Evolutionary conservation across 2,113 vertebrate species (phyloP).

Genomic region (Tringa solitaria): DNA sequence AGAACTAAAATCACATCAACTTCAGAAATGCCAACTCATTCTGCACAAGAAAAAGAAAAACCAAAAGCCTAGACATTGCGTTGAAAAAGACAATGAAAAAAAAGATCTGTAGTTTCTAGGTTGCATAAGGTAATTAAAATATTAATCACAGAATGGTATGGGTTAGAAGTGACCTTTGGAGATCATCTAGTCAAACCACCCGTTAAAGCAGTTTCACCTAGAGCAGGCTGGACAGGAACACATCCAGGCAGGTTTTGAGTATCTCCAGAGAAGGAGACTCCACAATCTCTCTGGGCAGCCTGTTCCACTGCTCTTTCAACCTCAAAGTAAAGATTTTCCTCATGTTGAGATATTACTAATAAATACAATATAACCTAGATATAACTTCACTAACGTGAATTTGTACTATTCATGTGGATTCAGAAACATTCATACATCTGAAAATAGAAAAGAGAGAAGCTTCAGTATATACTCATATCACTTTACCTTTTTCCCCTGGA

Average conservation of each 20-base stretch:
- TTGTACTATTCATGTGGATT: not conserved
- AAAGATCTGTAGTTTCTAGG: not conserved
- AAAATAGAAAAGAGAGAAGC: not conserved
- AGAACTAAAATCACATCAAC: not conserved
- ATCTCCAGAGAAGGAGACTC: not conserved
- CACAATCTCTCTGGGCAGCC: not conserved
- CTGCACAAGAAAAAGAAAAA: not conserved
- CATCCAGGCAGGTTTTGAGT: not conserved
- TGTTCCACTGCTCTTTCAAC: not conserved
- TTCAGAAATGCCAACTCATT: not conserved
- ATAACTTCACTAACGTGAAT: not conserved
- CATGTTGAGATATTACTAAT: not conserved
- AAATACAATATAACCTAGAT: not conserved
- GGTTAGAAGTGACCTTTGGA: not conserved
- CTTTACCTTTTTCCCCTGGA: not conserved
- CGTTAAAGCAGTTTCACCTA: not conserved
- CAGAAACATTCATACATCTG: not conserved
- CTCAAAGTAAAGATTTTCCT: not conserved
- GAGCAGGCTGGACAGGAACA: not conserved
- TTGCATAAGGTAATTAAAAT: not conserved
- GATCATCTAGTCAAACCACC: not conserved
- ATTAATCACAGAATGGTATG: not conserved
- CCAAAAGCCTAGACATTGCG: not conserved
- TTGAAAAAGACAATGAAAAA: not conserved
- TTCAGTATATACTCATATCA: not conserved